These are phyloP conservation scores for Gasterosteus aculeatus DNA, from an alignment of 2,113 vertebrate species.

Conservation along the genomic window DNA sequence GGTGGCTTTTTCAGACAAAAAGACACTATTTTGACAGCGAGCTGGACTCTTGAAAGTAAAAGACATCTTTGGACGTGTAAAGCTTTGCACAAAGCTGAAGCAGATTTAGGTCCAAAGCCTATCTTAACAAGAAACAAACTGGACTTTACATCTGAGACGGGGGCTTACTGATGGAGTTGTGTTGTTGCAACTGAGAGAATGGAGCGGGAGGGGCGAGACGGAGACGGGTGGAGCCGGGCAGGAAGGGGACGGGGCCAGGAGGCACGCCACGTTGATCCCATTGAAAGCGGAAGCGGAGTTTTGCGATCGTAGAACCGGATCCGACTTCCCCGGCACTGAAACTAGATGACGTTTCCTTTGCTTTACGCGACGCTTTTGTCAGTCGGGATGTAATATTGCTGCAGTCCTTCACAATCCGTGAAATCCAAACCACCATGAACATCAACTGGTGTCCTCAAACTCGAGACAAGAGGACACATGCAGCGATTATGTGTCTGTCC, in stretches of 20 bases:
- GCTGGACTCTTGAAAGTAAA: neutral
- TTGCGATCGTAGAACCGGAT: neutral
- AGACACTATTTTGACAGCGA: neutral
- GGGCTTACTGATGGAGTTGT: constrained; percentile 22
- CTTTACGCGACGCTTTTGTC: constrained; percentile 4
- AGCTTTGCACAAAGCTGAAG: too few relatives aligned
- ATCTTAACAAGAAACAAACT: constrained; percentile 1
- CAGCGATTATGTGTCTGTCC: neutral
- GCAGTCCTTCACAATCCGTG: neutral
- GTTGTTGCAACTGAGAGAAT: neutral
- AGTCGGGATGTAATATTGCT: neutral
- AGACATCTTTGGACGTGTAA: neutral
- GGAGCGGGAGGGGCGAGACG: neutral
- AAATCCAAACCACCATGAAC: neutral
- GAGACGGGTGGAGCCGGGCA: neutral
- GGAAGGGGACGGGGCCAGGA: constrained; percentile 20
- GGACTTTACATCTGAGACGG: constrained; percentile 23
- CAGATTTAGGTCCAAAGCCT: neutral
- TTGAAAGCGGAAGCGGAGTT: constrained; percentile 15
- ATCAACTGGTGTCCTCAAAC: neutral
- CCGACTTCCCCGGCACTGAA: neutral
- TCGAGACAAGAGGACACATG: neutral
- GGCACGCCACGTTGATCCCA: constrained; percentile 53
- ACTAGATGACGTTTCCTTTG: neutral
- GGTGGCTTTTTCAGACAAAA: neutral